Percentiles rank a stretch among this genome's conserved stretches.
These are phyloP conservation scores for Camelus bactrianus DNA, from an alignment of 2,113 vertebrate species.

Conservation along the genomic window DNA sequence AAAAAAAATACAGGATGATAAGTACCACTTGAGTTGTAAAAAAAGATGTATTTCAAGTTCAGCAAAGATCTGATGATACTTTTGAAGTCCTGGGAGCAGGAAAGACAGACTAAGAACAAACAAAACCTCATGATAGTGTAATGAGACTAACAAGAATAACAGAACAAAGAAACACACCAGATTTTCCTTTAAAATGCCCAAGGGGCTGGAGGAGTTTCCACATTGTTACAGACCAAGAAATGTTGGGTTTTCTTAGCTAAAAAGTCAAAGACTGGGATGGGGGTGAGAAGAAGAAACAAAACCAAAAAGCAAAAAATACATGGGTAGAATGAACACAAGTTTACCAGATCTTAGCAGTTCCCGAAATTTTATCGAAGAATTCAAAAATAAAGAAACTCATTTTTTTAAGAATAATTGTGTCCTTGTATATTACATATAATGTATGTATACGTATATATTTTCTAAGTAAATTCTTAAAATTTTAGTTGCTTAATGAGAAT, in stretches of 20 bases:
- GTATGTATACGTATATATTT: neutral
- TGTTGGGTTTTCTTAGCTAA: neutral
- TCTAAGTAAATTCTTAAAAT: constrained; percentile 26
- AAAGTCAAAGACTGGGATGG: neutral
- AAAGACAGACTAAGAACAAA: constrained; percentile 22
- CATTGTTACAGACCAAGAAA: neutral
- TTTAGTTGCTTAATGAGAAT: constrained; percentile 19
- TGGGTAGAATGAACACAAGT: neutral
- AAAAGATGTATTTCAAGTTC: constrained; percentile 12
- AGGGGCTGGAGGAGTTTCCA: neutral
- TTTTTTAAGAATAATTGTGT: constrained; percentile 17
- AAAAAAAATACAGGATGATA: neutral
- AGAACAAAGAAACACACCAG: neutral
- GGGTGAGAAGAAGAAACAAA: constrained; percentile 1
- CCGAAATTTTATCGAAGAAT: neutral
- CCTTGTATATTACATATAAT: neutral
- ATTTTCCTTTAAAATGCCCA: constrained; percentile 20
- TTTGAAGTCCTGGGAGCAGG: constrained; percentile 32
- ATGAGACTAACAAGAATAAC: neutral
- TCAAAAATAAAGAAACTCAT: constrained; percentile 11
- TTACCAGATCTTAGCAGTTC: neutral
- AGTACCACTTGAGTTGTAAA: neutral
- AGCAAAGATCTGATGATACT: neutral
- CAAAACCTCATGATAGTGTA: neutral
- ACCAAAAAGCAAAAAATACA: neutral